phyloP scores from a whole-genome alignment of 2,888 invertebrate genomes.

The Polymixis flavicincta region DNA sequence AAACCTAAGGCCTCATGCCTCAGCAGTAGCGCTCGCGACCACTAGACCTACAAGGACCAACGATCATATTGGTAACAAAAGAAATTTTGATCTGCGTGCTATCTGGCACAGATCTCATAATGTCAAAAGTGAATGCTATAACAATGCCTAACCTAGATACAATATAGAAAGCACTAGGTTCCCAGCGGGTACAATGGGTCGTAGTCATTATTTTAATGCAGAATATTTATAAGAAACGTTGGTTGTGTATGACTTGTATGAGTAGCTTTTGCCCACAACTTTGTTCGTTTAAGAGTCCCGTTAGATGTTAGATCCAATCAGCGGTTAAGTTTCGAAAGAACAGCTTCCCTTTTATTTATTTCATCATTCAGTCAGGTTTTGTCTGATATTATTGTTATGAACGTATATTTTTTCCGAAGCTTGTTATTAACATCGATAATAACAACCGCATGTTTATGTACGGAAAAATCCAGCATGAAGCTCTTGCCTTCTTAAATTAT shows the following conservation, averaged over 20 bases:
- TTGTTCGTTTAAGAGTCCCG: background rate
- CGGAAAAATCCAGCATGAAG: conserved; percentile 10
- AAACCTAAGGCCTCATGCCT: background rate
- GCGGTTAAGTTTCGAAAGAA: background rate
- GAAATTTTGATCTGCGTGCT: conserved; percentile 24
- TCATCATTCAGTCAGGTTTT: background rate
- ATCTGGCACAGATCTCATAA: conserved; percentile 52
- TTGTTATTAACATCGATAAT: too few species aligned
- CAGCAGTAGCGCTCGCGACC: background rate
- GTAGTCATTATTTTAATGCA: conserved; percentile 9
- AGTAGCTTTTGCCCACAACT: background rate
- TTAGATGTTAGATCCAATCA: background rate
- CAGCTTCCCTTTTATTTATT: background rate
- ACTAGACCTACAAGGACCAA: background rate
- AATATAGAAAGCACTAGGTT: conserved; percentile 57
- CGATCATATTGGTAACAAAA: conserved; percentile 26
- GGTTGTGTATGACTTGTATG: too few species aligned
- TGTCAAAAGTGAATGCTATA: conserved; percentile 49
- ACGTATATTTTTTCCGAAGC: too few species aligned
- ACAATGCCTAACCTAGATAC: conserved; percentile 59
- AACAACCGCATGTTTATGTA: conserved; percentile 4
- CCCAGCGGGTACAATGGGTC: conserved; percentile 16
- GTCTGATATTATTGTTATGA: background rate
- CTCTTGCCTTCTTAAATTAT: background rate
- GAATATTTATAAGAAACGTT: background rate